Percentiles rank a stretch among this genome's conserved stretches.
phyloP scores from a whole-genome alignment of 2,888 invertebrate genomes.

The Cynaeus angustus region DNA sequence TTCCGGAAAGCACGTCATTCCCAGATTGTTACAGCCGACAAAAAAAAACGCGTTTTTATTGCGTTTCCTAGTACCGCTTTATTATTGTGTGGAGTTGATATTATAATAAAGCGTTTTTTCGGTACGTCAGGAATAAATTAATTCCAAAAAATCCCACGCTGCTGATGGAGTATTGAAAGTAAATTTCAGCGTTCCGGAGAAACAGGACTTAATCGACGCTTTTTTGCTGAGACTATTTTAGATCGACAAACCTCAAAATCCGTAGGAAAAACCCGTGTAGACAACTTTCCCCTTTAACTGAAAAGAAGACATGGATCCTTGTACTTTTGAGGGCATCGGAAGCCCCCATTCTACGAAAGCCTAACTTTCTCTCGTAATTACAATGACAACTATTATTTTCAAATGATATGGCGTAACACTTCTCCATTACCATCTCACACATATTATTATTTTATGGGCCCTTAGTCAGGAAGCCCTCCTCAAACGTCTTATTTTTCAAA shows the following conservation, averaged over 20 bases:
- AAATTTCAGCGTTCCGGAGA: constrained; percentile 36
- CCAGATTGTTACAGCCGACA: constrained; percentile 25
- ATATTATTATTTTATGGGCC: neutral
- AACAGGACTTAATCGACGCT: constrained; percentile 19
- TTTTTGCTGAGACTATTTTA: constrained; percentile 17
- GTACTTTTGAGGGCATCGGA: too few species aligned
- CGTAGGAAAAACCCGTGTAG: too few species aligned
- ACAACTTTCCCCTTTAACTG: too few species aligned
- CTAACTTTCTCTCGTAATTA: too few species aligned
- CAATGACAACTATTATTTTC: too few species aligned
- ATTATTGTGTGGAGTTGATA: constrained; percentile 32
- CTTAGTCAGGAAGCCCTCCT: constrained; percentile 37
- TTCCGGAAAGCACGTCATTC: constrained; percentile 32
- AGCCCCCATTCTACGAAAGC: too few species aligned
- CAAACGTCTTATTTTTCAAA: constrained; percentile 60
- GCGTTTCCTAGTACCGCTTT: constrained; percentile 36
- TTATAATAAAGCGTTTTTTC: constrained; percentile 39
- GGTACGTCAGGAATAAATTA: constrained; percentile 40
- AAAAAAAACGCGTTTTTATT: constrained; percentile 34
- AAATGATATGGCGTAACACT: neutral
- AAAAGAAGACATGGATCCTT: too few species aligned
- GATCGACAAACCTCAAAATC: too few species aligned
- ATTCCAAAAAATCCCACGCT: constrained; percentile 41
- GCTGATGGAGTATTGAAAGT: constrained; percentile 34
- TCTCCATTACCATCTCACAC: neutral